Evolutionary conservation across 2,888 invertebrate genomes (phyloP), one percentile per base, ranked within the genome.

Genomic region (Lumbricus terrestris): DNA sequence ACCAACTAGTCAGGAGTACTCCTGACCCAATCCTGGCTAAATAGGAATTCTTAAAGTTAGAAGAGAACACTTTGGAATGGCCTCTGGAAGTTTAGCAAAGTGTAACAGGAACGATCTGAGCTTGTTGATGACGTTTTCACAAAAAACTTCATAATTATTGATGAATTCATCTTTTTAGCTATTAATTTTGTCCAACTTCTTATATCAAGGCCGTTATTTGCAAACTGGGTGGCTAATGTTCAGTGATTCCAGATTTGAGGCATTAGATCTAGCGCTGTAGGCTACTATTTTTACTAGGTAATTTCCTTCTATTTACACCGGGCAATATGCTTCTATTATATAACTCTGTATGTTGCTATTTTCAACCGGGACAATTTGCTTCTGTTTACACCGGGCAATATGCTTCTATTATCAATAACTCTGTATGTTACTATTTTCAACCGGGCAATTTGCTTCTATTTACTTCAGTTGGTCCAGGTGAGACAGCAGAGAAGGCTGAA

Each of bases 381-480:
- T 47, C 47, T 47, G 8, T 23, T 15, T 47, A 47, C 34, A 40
- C 40, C 40, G 40, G 40, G 40, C 40, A 40, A 40, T 40, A 11
- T 40, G 40, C 40, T 40, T 40, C 40, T 40, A 40, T 40, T 40
- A 11, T 11, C 40, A 40, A 40, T 40, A 40, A 40, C 85, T 23
- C n/a, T 85, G 85, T 85, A 23, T 85, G 34, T 85, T 85, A 37
- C 35, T 85, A 37, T 35, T 85, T 85, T 85, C 4, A 37, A 85
- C n/a, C 16, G 34, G 85, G 35, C 85, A 37, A 69, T 69, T 69
- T 69, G n/a, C 69, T 69, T 69, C 69, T 69, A n/a, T n/a, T 23
- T 54, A 54, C 35, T 83, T 35, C 85, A 85, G 85, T 85, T 85
- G 85, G 85, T 34, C 85, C 85, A 85, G 85, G 85, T 85, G 85